phyloP scores from a whole-genome alignment of 1,140 invertebrate genomes.

The Schmidtea mediterranea region DNA sequence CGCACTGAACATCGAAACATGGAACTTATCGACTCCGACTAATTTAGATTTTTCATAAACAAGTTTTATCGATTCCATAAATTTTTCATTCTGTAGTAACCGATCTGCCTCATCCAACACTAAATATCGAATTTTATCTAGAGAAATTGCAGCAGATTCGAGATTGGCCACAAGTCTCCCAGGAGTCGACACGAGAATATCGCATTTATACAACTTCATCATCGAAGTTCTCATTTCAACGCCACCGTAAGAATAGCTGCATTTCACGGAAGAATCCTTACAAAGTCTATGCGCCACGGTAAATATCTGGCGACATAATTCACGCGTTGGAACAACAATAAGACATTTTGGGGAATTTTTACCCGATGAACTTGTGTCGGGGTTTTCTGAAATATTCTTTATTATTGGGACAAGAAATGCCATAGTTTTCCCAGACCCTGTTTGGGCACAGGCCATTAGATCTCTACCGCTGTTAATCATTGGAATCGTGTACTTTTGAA shows the following conservation, averaged over 20 bases:
- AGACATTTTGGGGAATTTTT: constrained; percentile 15
- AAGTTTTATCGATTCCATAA: constrained; percentile 78
- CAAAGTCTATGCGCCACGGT: constrained; percentile 9
- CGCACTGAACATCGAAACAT: constrained; percentile 68
- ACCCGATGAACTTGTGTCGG: constrained; percentile 9
- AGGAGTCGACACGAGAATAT: constrained; percentile 27
- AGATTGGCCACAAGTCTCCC: constrained; percentile 27
- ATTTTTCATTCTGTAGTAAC: constrained; percentile 87
- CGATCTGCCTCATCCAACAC: constrained; percentile 91
- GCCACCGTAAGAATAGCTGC: constrained; percentile 12
- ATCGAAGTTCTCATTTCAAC: not conserved
- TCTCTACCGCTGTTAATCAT: constrained; percentile 18
- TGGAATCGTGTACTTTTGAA: constrained; percentile 66
- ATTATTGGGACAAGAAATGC: constrained; percentile 39
- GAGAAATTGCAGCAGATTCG: constrained; percentile 4
- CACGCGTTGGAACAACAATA: constrained; percentile 25
- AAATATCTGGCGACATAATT: constrained; percentile 37
- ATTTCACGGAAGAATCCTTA: constrained; percentile 48
- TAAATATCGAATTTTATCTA: constrained; percentile 25
- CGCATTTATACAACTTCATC: constrained; percentile 15
- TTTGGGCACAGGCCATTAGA: constrained; percentile 27
- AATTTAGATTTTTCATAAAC: constrained; percentile 5
- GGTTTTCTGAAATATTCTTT: constrained; percentile 28
- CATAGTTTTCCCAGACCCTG: constrained; percentile 28
- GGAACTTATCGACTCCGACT: constrained; percentile 12